A percentile compares a stretch with the other conserved stretches of the same genome.
Conservation (phyloP, 2,797 vertebrate genomes). For the Xenopus petersii region DNA sequence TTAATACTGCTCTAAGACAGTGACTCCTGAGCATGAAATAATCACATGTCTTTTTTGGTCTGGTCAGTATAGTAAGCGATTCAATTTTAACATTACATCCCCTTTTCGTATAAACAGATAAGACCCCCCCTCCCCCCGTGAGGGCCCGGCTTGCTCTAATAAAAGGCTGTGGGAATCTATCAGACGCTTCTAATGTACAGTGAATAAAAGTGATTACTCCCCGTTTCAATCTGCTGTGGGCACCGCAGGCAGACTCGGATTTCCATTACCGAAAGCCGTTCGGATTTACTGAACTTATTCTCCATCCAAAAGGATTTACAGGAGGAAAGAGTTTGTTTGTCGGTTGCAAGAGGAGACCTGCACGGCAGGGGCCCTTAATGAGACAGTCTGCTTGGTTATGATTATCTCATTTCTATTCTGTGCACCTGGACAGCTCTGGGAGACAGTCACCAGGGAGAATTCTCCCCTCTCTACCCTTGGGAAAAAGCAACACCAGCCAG, state of each 20-base stretch:
- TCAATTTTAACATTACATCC: too few species aligned
- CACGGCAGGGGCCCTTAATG: neutral
- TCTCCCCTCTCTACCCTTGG: neutral
- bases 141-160: neutral
- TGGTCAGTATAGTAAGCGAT: too few species aligned
- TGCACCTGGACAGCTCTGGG: neutral
- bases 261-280: slow-evolving; percentile 30
- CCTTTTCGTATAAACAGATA: neutral
- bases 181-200: neutral
- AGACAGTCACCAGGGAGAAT: neutral
- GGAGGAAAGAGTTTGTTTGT: slow-evolving; percentile 11
- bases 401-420: slow-evolving; percentile 27
- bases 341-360: slow-evolving; percentile 22
- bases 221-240: neutral
- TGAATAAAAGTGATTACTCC: slow-evolving; percentile 15
- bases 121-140: neutral
- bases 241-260: slow-evolving; percentile 13
- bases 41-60: too few species aligned
- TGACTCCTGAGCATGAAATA: too few species aligned
- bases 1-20: too few species aligned
- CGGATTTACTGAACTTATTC: slow-evolving; percentile 33
- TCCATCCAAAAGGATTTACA: slow-evolving; percentile 30
- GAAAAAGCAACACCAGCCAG: slow-evolving; percentile 17
- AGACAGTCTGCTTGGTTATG: neutral
- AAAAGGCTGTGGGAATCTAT: neutral